Evolutionary conservation across 2,113 vertebrate species (phyloP).

Genomic region (Rhea americana): DNA sequence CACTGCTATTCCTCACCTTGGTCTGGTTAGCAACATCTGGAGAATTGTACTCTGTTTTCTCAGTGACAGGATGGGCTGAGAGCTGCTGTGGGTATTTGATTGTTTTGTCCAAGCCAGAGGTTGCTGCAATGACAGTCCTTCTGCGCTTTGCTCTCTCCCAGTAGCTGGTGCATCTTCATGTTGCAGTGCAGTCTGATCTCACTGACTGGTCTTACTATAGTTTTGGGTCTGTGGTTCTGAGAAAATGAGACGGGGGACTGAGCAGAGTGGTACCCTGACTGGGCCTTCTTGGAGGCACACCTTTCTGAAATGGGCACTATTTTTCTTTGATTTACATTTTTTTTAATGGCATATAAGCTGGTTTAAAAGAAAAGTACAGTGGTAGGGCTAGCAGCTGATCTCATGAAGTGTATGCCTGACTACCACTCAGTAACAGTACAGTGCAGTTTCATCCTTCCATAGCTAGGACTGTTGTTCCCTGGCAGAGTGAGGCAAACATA

Average conservation of each 20-base stretch:
- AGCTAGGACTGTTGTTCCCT: background rate
- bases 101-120: background rate
- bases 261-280: background rate
- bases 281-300: background rate
- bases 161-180: background rate
- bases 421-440: background rate
- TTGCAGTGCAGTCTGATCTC: background rate
- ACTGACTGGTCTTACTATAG: background rate
- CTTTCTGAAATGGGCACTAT: background rate
- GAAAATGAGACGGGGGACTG: background rate
- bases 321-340: background rate
- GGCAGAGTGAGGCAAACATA: background rate
- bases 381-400: background rate
- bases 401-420: background rate
- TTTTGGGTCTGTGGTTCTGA: background rate
- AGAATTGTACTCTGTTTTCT: background rate
- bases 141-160: background rate
- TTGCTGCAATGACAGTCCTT: background rate
- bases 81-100: background rate
- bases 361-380: background rate
- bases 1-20: slow-evolving; percentile 22
- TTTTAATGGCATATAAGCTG: background rate
- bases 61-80: background rate
- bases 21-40: background rate
- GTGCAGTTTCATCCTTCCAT: rapidly evolving